Conservation (phyloP, 2,888 invertebrate genomes). For the Apodemia hepburni region DNA sequence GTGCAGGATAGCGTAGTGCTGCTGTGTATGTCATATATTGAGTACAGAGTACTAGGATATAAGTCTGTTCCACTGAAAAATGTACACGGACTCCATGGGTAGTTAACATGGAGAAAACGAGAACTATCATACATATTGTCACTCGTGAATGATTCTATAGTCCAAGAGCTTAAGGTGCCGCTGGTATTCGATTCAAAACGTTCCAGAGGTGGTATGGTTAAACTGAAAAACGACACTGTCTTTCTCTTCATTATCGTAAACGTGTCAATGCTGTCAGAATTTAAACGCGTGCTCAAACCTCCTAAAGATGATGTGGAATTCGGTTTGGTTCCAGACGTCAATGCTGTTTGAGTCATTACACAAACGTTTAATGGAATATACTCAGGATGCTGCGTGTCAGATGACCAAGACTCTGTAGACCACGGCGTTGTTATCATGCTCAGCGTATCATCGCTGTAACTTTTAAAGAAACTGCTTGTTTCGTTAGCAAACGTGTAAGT, state of each 20-base stretch:
- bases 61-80: slow-evolving; percentile 33
- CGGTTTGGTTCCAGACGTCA: slow-evolving; percentile 29
- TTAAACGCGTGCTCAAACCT: slow-evolving; percentile 19
- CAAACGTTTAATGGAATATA: neutral
- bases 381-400: neutral
- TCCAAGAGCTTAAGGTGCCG: slow-evolving; percentile 43
- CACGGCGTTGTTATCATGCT: slow-evolving; percentile 53
- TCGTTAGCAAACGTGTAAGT: slow-evolving; percentile 11
- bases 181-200: neutral
- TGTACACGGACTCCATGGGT: slow-evolving; percentile 45
- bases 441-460: slow-evolving; percentile 38
- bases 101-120: slow-evolving; percentile 33
- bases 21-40: slow-evolving; percentile 36
- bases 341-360: slow-evolving; percentile 18
- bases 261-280: slow-evolving; percentile 27
- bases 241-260: slow-evolving; percentile 22
- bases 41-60: slow-evolving; percentile 45
- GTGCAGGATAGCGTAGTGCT: slow-evolving; percentile 17
- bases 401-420: slow-evolving; percentile 43
- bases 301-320: slow-evolving; percentile 36
- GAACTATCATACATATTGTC: slow-evolving; percentile 22
- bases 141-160: slow-evolving; percentile 43
- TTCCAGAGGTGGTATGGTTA: neutral
- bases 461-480: neutral
- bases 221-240: slow-evolving; percentile 4